A percentile compares a stretch with the other conserved stretches of the same genome.
phyloP scores from a whole-genome alignment of 2,113 vertebrate genomes.

The Paradoxurus hermaphroditus region DNA sequence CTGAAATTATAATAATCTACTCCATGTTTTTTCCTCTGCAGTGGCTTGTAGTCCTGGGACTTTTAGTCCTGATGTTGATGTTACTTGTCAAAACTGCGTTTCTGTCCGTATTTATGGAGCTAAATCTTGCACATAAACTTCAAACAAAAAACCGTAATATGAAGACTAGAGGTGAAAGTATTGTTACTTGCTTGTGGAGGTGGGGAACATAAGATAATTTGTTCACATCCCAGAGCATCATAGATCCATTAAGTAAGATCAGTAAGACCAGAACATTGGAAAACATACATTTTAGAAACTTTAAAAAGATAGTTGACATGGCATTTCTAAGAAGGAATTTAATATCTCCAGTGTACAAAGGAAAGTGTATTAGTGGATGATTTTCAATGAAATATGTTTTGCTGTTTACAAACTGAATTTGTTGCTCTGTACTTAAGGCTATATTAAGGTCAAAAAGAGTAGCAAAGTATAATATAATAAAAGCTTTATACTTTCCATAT shows the following conservation, averaged over 20 bases:
- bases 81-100: slow-evolving; percentile 77
- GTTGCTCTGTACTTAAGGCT: slow-evolving; percentile 51
- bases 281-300: not conserved
- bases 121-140: slow-evolving; percentile 76
- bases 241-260: not conserved
- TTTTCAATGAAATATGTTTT: slow-evolving; percentile 44
- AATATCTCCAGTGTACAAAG: not conserved
- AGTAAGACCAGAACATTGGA: slow-evolving; percentile 21
- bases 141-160: not conserved
- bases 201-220: not conserved
- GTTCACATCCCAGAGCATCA: not conserved
- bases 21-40: slow-evolving; percentile 69
- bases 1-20: not conserved
- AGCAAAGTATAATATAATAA: slow-evolving; percentile 59
- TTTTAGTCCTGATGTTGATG: slow-evolving; percentile 78
- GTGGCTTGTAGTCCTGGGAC: slow-evolving; percentile 84
- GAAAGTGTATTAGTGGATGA: slow-evolving; percentile 13
- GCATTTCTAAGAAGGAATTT: slow-evolving; percentile 26
- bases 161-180: slow-evolving; percentile 27
- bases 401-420: slow-evolving; percentile 51
- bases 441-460: slow-evolving; percentile 24
- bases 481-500: slow-evolving; percentile 51
- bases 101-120: slow-evolving; percentile 76
- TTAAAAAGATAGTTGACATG: not conserved
- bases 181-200: slow-evolving; percentile 5